These are phyloP conservation scores for Paramormyrops hopkinsi DNA, from an alignment of 2,797 vertebrate species.

Conservation along the genomic window DNA sequence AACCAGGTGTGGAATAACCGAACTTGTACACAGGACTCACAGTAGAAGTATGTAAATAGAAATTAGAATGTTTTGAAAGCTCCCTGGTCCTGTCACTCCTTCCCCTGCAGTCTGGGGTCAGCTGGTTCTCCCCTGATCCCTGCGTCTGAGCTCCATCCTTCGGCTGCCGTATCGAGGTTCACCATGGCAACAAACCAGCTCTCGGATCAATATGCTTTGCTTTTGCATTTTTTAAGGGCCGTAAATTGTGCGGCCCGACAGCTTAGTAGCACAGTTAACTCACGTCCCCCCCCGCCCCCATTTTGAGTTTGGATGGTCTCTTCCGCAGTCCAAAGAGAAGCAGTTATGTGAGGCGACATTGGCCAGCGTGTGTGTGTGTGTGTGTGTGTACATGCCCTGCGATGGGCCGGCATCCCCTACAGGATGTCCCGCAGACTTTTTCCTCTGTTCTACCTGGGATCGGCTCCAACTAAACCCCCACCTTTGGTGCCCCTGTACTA, in stretches of 20 bases:
- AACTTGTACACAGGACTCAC: not conserved
- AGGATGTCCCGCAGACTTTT: not conserved
- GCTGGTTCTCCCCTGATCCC: not conserved
- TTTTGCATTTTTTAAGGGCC: not conserved
- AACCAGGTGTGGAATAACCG: not conserved
- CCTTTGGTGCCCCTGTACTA: not conserved
- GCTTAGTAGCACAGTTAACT: not conserved
- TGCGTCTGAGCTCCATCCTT: not conserved
- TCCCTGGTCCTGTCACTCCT: not conserved
- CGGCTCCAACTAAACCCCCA: not conserved
- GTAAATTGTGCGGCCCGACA: not conserved
- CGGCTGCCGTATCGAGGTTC: not conserved
- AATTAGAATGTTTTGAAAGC: not conserved
- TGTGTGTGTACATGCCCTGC: not conserved
- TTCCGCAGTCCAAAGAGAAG: not conserved
- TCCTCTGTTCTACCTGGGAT: not conserved
- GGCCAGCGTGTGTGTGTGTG: not conserved
- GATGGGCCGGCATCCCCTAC: not conserved
- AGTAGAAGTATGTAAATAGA: conserved; percentile 1
- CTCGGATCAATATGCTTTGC: not conserved
- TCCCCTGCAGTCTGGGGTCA: not conserved
- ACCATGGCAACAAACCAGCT: not conserved
- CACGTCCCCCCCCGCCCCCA: not conserved
- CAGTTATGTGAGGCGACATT: not conserved
- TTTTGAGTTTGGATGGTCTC: not conserved